phyloP scores from a whole-genome alignment of 2,113 vertebrate species.

The Chaenocephalus aceratus region DNA sequence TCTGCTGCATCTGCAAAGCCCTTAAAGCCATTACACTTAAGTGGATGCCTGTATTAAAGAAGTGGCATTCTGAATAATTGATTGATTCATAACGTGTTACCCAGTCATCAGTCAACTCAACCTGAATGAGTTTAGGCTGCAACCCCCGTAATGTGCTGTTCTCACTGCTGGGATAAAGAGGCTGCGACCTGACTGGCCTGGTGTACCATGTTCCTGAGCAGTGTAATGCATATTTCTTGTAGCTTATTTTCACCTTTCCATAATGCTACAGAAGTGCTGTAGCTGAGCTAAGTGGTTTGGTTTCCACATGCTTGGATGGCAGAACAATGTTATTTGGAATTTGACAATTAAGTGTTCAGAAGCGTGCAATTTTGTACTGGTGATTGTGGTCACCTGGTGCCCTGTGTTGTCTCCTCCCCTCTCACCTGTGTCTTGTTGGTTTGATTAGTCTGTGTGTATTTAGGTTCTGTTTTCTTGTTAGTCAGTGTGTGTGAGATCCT shows the following conservation, averaged over 20 bases:
- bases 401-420: too few species aligned
- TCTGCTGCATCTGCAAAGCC: slow-evolving; percentile 60
- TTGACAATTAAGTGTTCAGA: neutral
- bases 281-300: neutral
- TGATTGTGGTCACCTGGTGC: too few species aligned
- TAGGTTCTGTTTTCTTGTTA: too few species aligned
- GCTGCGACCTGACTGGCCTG: slow-evolving; percentile 16
- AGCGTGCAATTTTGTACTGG: neutral
- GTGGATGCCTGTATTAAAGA: slow-evolving; percentile 53
- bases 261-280: neutral
- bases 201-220: slow-evolving; percentile 9
- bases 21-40: slow-evolving; percentile 39
- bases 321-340: neutral
- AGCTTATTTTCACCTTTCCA: neutral
- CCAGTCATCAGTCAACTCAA: slow-evolving; percentile 51
- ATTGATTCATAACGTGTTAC: slow-evolving; percentile 57
- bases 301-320: slow-evolving; percentile 1
- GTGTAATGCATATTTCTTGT: slow-evolving; percentile 7
- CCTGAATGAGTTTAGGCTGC: slow-evolving; percentile 24
- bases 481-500: too few species aligned
- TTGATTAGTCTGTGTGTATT: too few species aligned
- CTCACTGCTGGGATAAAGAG: slow-evolving; percentile 48
- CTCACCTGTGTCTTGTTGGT: too few species aligned
- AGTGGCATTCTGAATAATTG: slow-evolving; percentile 60
- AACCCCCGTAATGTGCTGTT: slow-evolving; percentile 41